These are phyloP conservation scores for Arbacia lixula DNA, from an alignment of 53 echinoderm and acorn worm genomes.

Conservation along the genomic window DNA sequence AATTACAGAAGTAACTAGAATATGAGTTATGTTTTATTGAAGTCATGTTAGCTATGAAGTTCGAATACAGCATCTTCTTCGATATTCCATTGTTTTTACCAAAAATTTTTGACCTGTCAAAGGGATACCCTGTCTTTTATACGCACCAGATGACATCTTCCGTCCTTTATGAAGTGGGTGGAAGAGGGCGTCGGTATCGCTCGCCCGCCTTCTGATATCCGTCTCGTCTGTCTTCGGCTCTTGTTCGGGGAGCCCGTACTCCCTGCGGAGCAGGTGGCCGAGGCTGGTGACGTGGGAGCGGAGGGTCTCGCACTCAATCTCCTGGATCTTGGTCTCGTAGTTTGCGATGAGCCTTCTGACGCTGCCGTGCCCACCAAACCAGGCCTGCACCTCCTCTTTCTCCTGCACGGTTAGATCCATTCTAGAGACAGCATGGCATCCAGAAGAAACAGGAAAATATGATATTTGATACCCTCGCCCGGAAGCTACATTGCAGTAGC, in stretches of 20 bases:
- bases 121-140: too few relatives aligned
- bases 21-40: too few relatives aligned
- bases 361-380: conserved; percentile 52
- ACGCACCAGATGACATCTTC: too few relatives aligned
- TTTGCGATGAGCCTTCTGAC: conserved; percentile 21
- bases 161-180: too few relatives aligned
- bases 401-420: conserved; percentile 36
- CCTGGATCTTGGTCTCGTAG: conserved; percentile 34
- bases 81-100: too few relatives aligned
- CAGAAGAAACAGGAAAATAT: background rate
- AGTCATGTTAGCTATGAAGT: too few relatives aligned
- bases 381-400: conserved; percentile 24
- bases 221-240: background rate
- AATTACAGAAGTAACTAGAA: too few relatives aligned
- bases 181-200: background rate
- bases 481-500: too few relatives aligned
- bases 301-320: background rate
- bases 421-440: too few relatives aligned
- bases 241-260: conserved; percentile 3
- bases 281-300: conserved; percentile 23
- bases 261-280: conserved; percentile 26
- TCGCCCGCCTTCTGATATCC: background rate
- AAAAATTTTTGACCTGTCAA: too few relatives aligned
- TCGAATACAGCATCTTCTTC: too few relatives aligned
- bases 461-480: background rate